Percentiles rank a stretch among this genome's conserved stretches.
These are phyloP conservation scores for Torymus aiolomorphi DNA, from an alignment of 2,888 invertebrate genomes.

Conservation along the genomic window DNA sequence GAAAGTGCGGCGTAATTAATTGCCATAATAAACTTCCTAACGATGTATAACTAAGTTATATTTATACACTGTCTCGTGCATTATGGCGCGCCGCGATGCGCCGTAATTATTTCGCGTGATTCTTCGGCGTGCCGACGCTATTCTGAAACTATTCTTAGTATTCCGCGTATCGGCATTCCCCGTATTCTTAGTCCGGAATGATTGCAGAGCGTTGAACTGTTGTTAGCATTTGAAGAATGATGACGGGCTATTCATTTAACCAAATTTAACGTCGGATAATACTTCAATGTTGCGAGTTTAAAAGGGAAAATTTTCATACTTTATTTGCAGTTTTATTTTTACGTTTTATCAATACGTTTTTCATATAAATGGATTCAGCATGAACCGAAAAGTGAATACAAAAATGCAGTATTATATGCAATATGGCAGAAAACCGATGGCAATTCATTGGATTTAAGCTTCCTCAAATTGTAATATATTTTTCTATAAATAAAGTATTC, in stretches of 20 bases:
- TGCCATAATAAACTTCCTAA: neutral
- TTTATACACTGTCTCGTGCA: conserved; percentile 14
- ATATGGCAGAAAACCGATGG: too few relatives aligned
- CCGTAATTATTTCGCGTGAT: conserved; percentile 53
- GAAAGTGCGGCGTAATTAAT: neutral
- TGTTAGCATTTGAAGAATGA: conserved; percentile 50
- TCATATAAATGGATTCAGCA: too few relatives aligned
- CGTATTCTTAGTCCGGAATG: conserved; percentile 54
- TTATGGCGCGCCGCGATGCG: conserved; percentile 33
- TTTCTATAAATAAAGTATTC: too few relatives aligned
- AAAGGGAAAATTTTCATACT: too few relatives aligned
- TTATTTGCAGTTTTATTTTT: too few relatives aligned
- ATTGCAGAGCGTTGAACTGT: conserved; percentile 57
- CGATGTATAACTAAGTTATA: neutral
- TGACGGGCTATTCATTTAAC: conserved; percentile 16
- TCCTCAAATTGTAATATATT: too few relatives aligned
- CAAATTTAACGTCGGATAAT: neutral
- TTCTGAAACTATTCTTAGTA: conserved; percentile 51
- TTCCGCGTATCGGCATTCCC: conserved; percentile 50
- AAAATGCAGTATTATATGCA: too few relatives aligned
- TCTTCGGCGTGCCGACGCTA: conserved; percentile 33
- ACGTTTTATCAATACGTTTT: too few relatives aligned
- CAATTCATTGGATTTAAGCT: too few relatives aligned
- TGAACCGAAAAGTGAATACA: too few relatives aligned
- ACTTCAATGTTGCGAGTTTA: neutral